A percentile compares a stretch with the other conserved stretches of the same genome.
Evolutionary conservation across 1,140 invertebrate species (phyloP).

Genomic region (Tyrophagus putrescentiae): DNA sequence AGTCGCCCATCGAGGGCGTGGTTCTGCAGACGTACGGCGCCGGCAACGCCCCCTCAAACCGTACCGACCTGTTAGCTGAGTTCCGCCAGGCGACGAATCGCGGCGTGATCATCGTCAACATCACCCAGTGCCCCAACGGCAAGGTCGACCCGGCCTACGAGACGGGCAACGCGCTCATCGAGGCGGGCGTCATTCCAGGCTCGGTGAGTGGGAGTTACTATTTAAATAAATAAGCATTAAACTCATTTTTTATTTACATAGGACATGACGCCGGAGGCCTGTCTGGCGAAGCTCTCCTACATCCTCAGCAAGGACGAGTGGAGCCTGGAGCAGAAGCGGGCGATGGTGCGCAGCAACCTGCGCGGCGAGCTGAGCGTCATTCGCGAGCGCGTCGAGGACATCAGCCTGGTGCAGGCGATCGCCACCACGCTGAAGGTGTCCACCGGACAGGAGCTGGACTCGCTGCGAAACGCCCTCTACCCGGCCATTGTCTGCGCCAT

Average conservation of each 20-base stretch:
- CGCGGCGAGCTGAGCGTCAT: constrained; percentile 29
- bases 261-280: constrained; percentile 94
- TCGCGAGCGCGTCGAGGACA: constrained; percentile 37
- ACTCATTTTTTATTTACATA: too few species aligned
- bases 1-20: constrained; percentile 67
- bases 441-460: constrained; percentile 47
- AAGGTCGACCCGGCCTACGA: constrained; percentile 64
- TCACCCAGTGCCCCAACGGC: constrained; percentile 63
- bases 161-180: constrained; percentile 46
- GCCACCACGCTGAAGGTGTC: constrained; percentile 48
- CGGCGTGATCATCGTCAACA: constrained; percentile 80
- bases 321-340: constrained; percentile 51
- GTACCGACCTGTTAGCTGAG: constrained; percentile 61
- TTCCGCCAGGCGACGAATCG: constrained; percentile 53
- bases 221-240: too few species aligned
- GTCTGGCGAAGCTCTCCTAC: constrained; percentile 76
- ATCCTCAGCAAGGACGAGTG: constrained; percentile 70
- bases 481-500: constrained; percentile 60
- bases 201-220: too few species aligned
- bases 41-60: constrained; percentile 74
- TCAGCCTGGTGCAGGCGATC: constrained; percentile 49
- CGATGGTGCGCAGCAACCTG: constrained; percentile 58
- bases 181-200: constrained; percentile 64
- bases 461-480: constrained; percentile 55
- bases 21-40: constrained; percentile 82